Conservation (phyloP, 2,888 invertebrate genomes). For the Sympetrum striolatum region DNA sequence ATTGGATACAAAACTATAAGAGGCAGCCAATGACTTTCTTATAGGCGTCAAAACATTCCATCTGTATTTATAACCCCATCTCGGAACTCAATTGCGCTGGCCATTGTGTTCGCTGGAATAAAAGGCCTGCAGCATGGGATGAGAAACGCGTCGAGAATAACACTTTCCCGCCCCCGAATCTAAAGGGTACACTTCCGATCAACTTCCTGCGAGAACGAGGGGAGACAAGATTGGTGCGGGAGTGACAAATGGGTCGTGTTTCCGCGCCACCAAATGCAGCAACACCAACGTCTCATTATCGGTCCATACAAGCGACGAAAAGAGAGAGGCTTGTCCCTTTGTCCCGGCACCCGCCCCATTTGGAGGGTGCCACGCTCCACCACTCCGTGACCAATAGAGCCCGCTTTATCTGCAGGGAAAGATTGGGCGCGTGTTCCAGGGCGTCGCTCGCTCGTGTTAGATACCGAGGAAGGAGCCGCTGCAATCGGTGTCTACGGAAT, state of each 20-base stretch:
- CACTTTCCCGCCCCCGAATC: no score
- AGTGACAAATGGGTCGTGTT: neutral
- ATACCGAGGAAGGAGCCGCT: neutral
- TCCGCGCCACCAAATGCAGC: neutral
- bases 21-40: no score
- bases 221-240: neutral
- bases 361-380: neutral
- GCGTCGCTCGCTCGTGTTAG: neutral
- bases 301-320: neutral
- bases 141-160: no score
- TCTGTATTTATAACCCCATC: no score
- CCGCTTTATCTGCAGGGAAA: neutral
- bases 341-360: neutral
- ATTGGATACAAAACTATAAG: no score
- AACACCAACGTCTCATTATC: neutral
- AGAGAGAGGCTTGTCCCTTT: neutral
- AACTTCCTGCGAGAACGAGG: neutral
- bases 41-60: no score
- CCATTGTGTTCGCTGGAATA: no score
- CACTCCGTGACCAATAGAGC: neutral
- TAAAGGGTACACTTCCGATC: neutral
- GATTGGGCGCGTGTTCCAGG: neutral
- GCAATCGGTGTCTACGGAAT: slow-evolving; percentile 12
- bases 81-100: no score
- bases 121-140: no score